phyloP scores from a whole-genome alignment of 2,797 vertebrate genomes.

The Danio albolineatus region DNA sequence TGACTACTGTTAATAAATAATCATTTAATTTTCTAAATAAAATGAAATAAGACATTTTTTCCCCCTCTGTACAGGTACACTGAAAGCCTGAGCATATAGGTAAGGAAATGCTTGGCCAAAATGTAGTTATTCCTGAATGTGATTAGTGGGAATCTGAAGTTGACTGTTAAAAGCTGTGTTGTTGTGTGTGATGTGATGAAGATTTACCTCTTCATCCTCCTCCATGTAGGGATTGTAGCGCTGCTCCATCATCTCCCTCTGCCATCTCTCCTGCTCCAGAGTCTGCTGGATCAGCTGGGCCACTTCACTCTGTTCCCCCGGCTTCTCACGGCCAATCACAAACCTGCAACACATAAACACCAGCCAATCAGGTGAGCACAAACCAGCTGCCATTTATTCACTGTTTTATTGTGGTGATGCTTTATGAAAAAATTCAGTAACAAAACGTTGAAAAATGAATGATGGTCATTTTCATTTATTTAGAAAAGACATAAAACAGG shows the following conservation, averaged over 20 bases:
- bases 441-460: not conserved
- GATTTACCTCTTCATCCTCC: conserved; percentile 82
- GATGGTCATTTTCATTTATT: no score
- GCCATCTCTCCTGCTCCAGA: conserved; percentile 96
- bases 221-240: conserved; percentile 94
- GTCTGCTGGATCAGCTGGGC: conserved; percentile 98
- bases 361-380: conserved; percentile 13
- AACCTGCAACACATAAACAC: conserved; percentile 79
- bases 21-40: no score
- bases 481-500: no score
- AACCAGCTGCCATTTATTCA: not conserved
- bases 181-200: not conserved
- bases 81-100: no score
- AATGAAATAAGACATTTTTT: no score
- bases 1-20: no score
- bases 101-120: not conserved
- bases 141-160: not conserved
- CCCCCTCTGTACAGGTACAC: no score
- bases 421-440: not conserved
- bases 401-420: not conserved
- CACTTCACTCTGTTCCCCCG: conserved; percentile 97
- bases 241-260: conserved; percentile 97
- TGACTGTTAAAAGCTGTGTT: not conserved
- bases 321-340: conserved; percentile 95
- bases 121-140: not conserved